Evolutionary conservation across 2,113 vertebrate species (phyloP).

Genomic region (Fregetta grallaria): DNA sequence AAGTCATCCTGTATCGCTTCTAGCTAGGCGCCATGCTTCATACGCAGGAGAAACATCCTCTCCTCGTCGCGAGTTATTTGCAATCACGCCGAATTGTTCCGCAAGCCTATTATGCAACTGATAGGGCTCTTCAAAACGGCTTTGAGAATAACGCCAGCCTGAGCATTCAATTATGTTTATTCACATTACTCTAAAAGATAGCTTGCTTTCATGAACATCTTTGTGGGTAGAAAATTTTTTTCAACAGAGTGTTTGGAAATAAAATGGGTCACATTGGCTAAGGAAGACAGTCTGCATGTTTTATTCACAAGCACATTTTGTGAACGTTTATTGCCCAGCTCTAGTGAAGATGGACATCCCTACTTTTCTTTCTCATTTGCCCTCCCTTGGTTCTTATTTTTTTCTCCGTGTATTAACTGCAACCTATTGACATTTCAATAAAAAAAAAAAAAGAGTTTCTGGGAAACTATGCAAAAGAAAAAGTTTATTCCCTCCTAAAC

Average conservation of each 20-base stretch:
- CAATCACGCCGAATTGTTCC: not conserved
- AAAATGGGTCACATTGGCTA: conserved; percentile 56
- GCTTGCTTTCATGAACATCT: not conserved
- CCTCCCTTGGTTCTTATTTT: conserved; percentile 16
- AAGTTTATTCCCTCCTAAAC: not conserved
- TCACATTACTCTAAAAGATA: conserved; percentile 32
- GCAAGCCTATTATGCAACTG: not conserved
- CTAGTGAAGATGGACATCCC: conserved; percentile 48
- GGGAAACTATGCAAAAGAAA: conserved; percentile 6
- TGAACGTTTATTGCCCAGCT: conserved; percentile 39
- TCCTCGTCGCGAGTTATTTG: not conserved
- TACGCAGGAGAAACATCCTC: not conserved
- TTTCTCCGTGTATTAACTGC: not conserved
- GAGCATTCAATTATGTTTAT: conserved; percentile 17
- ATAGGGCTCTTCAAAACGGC: conserved; percentile 6
- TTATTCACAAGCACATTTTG: conserved; percentile 62
- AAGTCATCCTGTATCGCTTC: not conserved
- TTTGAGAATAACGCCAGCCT: not conserved
- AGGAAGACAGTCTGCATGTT: conserved; percentile 52
- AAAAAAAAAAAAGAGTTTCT: not conserved
- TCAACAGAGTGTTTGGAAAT: conserved; percentile 4
- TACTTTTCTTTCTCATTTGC: not conserved
- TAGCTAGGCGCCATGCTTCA: not conserved
- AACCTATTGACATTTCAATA: not conserved
- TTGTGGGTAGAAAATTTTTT: not conserved